Percentiles rank a stretch among this genome's conserved stretches.
phyloP scores from a whole-genome alignment of 1,140 invertebrate genomes.

The Aphidius ervi region DNA sequence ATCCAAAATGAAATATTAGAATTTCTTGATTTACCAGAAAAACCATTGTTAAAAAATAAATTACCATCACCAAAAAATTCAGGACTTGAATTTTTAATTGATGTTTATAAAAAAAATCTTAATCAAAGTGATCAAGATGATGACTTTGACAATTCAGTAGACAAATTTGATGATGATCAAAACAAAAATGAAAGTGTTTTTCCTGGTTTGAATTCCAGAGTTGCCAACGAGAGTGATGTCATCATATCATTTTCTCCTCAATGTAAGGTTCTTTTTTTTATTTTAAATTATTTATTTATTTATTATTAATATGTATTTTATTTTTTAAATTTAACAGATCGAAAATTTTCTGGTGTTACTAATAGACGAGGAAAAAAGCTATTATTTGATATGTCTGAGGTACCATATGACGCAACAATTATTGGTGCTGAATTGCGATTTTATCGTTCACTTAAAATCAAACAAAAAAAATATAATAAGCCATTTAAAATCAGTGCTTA shows the following conservation, averaged over 20 bases:
- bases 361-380: conserved; percentile 60
- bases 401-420: conserved; percentile 71
- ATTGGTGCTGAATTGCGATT: conserved; percentile 81
- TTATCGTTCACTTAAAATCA: conserved; percentile 60
- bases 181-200: conserved; percentile 63
- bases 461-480: conserved; percentile 34
- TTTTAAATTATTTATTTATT: conserved; percentile 21
- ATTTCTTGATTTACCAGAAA: conserved; percentile 76
- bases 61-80: conserved; percentile 62
- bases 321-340: too few relatives aligned
- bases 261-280: conserved; percentile 56
- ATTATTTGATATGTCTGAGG: conserved; percentile 88
- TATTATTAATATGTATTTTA: too few relatives aligned
- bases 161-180: background rate
- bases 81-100: conserved; percentile 82
- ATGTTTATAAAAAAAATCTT: conserved; percentile 76
- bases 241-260: conserved; percentile 90
- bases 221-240: conserved; percentile 84
- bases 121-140: conserved; percentile 47
- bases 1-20: conserved; percentile 86
- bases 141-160: conserved; percentile 54
- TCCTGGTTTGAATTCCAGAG: conserved; percentile 70
- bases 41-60: conserved; percentile 60
- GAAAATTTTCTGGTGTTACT: too few relatives aligned
- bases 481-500: conserved; percentile 45